These are phyloP conservation scores for Tetragonula clypearis DNA, from an alignment of 1,140 invertebrate genomes.

Conservation along the genomic window DNA sequence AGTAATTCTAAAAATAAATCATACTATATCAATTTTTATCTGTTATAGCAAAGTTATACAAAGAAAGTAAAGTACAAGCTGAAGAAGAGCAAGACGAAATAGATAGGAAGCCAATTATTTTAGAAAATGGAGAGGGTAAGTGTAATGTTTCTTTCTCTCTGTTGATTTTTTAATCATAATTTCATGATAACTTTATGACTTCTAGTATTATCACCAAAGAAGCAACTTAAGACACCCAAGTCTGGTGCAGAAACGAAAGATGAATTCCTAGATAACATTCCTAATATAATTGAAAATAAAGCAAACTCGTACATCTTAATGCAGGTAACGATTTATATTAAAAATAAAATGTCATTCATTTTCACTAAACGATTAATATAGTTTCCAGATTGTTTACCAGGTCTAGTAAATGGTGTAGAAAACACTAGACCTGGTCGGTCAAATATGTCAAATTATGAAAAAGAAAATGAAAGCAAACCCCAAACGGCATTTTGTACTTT, in stretches of 20 bases:
- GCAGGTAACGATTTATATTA: slow-evolving; percentile 63
- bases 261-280: slow-evolving; percentile 50
- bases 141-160: neutral
- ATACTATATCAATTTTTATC: neutral
- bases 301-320: slow-evolving; percentile 73
- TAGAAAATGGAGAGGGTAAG: slow-evolving; percentile 75
- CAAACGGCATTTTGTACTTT: slow-evolving; percentile 67
- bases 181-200: neutral
- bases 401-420: slow-evolving; percentile 61
- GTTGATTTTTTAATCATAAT: slow-evolving; percentile 9
- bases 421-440: slow-evolving; percentile 52
- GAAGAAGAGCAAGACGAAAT: slow-evolving; percentile 25
- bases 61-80: slow-evolving; percentile 50
- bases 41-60: slow-evolving; percentile 61
- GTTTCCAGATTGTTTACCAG: slow-evolving; percentile 78
- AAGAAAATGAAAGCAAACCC: slow-evolving; percentile 50
- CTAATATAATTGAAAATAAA: slow-evolving; percentile 72
- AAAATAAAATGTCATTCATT: neutral
- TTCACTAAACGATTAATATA: slow-evolving; percentile 49
- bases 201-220: slow-evolving; percentile 39
- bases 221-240: slow-evolving; percentile 30
- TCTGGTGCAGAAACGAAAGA: slow-evolving; percentile 1
- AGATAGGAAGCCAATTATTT: slow-evolving; percentile 68
- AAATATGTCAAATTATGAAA: slow-evolving; percentile 35
- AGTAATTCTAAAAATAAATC: neutral